These are phyloP conservation scores for Caiman crocodilus DNA, from an alignment of 2,797 vertebrate species.

Conservation along the genomic window DNA sequence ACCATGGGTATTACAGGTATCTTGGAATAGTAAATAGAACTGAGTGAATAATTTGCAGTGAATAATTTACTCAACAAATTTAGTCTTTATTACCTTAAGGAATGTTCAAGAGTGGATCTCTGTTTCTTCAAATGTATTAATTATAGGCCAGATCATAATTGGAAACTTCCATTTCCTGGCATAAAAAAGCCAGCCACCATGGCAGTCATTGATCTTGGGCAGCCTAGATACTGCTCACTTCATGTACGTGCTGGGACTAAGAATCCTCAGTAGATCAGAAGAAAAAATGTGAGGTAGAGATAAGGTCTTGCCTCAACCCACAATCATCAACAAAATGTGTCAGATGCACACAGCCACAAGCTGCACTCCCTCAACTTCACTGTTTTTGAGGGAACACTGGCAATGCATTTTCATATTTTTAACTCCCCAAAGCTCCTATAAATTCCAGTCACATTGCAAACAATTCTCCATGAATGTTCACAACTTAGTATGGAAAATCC, in stretches of 20 bases:
- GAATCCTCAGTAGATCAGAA: background rate
- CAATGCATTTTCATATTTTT: background rate
- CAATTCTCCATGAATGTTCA: background rate
- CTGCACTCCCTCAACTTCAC: background rate
- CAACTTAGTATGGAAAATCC: background rate
- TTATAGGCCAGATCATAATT: constrained; percentile 39
- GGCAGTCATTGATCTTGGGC: background rate
- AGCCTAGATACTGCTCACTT: background rate
- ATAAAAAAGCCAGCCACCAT: background rate
- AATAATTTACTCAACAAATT: constrained; percentile 71
- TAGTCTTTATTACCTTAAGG: constrained; percentile 65
- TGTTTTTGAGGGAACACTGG: background rate
- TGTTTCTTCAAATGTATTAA: constrained; percentile 63
- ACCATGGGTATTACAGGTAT: constrained; percentile 16
- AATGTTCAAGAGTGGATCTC: constrained; percentile 42
- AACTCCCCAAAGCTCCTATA: background rate
- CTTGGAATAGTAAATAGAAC: constrained; percentile 50
- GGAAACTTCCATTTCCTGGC: constrained; percentile 53
- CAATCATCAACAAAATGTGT: background rate
- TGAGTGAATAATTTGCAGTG: constrained; percentile 58
- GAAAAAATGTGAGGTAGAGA: background rate
- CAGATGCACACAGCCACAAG: background rate
- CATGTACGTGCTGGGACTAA: background rate
- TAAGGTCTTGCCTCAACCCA: background rate
- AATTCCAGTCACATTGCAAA: background rate